phyloP scores from a whole-genome alignment of 23 tunicate species.

The Clavelina lepadiformis region DNA sequence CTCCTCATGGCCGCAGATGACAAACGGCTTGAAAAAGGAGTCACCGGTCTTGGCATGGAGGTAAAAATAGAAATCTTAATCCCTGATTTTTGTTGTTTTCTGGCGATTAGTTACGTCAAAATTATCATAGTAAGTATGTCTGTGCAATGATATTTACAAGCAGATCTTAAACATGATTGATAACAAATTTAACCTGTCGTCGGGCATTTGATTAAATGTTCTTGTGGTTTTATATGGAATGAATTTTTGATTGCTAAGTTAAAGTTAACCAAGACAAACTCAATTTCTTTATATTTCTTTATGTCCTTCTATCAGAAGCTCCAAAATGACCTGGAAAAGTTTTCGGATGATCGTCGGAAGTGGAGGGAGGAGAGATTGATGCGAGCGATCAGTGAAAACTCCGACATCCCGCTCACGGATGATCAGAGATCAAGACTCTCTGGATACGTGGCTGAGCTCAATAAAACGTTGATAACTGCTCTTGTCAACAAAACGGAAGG shows the following conservation, averaged over 20 bases:
- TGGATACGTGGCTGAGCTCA: conserved; percentile 34
- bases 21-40: neutral
- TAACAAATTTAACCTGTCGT: too few relatives aligned
- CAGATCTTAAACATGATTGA: too few relatives aligned
- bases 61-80: neutral
- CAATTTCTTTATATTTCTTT: too few relatives aligned
- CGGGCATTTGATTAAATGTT: too few relatives aligned
- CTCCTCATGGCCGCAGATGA: conserved; percentile 56
- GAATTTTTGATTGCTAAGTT: too few relatives aligned
- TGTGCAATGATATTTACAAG: too few relatives aligned
- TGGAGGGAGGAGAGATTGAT: conserved; percentile 87
- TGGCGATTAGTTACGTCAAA: too few relatives aligned
- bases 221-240: too few relatives aligned
- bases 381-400: conserved; percentile 41
- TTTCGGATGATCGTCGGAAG: conserved; percentile 17
- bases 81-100: neutral
- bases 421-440: conserved; percentile 33
- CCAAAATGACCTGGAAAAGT: conserved; percentile 29
- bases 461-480: conserved; percentile 38
- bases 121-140: too few relatives aligned
- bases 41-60: conserved; percentile 16
- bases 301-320: too few relatives aligned
- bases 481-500: conserved; percentile 55
- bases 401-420: conserved; percentile 28
- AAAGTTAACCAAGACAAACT: too few relatives aligned